Evolutionary conservation across 2,888 invertebrate genomes (phyloP), one percentile per base, ranked within the genome.

Genomic region (Watsonalla binaria): DNA sequence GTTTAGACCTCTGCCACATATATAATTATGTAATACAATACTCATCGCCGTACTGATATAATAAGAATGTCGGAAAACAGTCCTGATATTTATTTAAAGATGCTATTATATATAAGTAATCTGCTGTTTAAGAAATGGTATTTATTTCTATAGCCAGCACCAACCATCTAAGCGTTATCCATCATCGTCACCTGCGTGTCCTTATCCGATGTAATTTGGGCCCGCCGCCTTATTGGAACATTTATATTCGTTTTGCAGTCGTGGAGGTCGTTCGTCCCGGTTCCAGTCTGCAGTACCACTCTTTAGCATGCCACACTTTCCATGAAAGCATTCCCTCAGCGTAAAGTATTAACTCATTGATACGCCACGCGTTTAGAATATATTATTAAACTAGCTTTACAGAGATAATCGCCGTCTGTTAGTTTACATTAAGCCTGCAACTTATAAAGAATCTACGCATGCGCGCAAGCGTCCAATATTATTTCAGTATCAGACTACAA

Each of bases 201-300:
- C 8, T 37, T 58, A 55, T 61, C 53, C 54, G 51, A 14, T 46
- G 46, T 13, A 5, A 49, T 47, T 37, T 37, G 8, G 7, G 37
- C 37, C 5, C 37, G 72, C 72, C 71, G 68, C 66, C 54, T 68
- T 73, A 76, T 72, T 75, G 76, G 72, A 63, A 55, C 77, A 84
- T 90, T 88, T 79, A 84, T 90, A 90, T 90, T 89, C 90, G 79
- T 70, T 78, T 71, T 71, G 82, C 80, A 71, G 64, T 66, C 69
- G 53, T 79, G 67, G 84, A 90, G 90, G 90, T 90, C 90, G 87
- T 90, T 90, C 87, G 87, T 85, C 90, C 90, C 90, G 90, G 89
- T 68, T 80, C 84, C 86, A 70, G 84, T 74, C 76, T 77, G 74
- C 78, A 74, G 74, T 74, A 68, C 73, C 78, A 82, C 82, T 78